Evolutionary conservation across 2,797 vertebrate species (phyloP), one percentile per base, ranked within the genome.

Genomic region (Malacoraja senta): DNA sequence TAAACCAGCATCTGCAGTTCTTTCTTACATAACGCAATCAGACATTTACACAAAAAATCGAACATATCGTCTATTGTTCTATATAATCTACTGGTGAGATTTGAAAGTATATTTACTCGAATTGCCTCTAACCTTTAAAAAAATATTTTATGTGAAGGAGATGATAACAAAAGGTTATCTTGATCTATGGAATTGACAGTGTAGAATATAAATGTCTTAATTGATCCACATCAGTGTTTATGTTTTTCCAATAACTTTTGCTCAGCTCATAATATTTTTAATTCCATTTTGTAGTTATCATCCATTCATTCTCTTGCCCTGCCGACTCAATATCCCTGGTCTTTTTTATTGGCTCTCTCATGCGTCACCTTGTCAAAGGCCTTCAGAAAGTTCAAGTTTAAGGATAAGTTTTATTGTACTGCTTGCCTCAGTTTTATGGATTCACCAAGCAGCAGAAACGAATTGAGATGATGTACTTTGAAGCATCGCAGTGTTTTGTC

Each of bases 341-440:
- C 4, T n/a, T 26, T 53, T 12, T 58, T 38, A 81, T 35, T 61
- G 24, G 53, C 0, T 15, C 38, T 72, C 8, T 53, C 15, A 38
- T 29, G 35, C 13, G 1, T 3, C 38, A 44, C 68, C 26, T 91
- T 29, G 24, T 29, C 71, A 29, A 58, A 76, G 38, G 44, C 6
- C 61, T 88, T 88, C 84, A 65, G 61, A 88, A 88, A 68, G 32
- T 88, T 53, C 84, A 68, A 88, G 63, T 35, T 24, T 9, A n/a
- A 88, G 35, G 61, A 76, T 0, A 53, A 44, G 32, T 76, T 76
- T 92, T 92, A 26, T 1, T n/a, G 71, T 74, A 44, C 71, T 92
- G 26, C 13, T 68, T 15, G 63, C 8, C 53, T 63, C 83, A 65
- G 83, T 65, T 10, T 1, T 72, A 65, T 91, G 65, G 65, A 71